A percentile compares a stretch with the other conserved stretches of the same genome.
These are phyloP conservation scores for Mamestra brassicae DNA, from an alignment of 2,888 invertebrate genomes.

Conservation along the genomic window DNA sequence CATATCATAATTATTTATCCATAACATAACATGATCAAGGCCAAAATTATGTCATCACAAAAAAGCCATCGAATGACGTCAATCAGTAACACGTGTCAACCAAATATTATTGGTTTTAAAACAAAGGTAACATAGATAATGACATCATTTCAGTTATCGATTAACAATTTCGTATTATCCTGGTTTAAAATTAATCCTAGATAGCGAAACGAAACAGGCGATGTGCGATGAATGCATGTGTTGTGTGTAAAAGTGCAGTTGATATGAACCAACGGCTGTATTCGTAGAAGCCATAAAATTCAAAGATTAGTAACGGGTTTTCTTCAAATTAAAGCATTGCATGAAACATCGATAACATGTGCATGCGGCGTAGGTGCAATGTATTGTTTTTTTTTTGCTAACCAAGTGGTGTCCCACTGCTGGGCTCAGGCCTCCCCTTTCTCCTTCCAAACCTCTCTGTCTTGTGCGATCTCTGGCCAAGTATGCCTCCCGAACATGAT, in stretches of 20 bases:
- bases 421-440: not conserved
- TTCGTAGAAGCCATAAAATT: constrained; percentile 10
- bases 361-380: not conserved
- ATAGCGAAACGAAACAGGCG: constrained; percentile 1
- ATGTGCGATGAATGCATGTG: not conserved
- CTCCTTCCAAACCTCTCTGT: not conserved
- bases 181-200: constrained; percentile 29
- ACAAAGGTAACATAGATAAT: constrained; percentile 9
- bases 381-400: not conserved
- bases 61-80: constrained; percentile 51
- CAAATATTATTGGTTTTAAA: constrained; percentile 17
- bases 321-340: constrained; percentile 8
- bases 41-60: constrained; percentile 13
- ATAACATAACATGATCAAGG: constrained; percentile 21
- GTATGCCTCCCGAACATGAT: not conserved
- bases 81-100: constrained; percentile 11
- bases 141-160: constrained; percentile 15
- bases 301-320: constrained; percentile 22
- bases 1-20: not conserved
- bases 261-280: constrained; percentile 2
- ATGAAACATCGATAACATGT: not conserved
- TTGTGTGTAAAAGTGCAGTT: constrained; percentile 22
- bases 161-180: constrained; percentile 21
- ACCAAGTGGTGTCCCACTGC: not conserved
- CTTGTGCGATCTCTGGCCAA: not conserved